Evolutionary conservation across 1,140 invertebrate species (phyloP), one percentile per base, ranked within the genome.

Genomic region (Brachionus asplanchnoidis): DNA sequence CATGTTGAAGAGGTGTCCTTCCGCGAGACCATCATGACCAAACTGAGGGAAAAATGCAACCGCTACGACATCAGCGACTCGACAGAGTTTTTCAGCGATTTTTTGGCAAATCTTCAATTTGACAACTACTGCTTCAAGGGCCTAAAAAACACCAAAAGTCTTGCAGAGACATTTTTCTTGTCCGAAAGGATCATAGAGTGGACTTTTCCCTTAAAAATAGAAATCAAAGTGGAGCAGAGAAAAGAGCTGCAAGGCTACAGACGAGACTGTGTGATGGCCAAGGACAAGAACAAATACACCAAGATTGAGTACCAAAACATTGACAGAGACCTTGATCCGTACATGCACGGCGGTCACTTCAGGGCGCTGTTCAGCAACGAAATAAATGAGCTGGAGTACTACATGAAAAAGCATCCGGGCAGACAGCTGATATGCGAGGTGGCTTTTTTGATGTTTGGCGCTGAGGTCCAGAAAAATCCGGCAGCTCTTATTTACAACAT

Each of bases 371-470:
- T 82, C 32, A 46, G 65, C 53, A 82, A 82, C 23, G 79, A 82
- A 68, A 23, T 8, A n/a, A 60, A 65, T 40, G 79, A 82, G 17
- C 79, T 82, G 8, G 79, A 82, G 11, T 82, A 82, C 44, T 82
- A 82, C 17, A 68, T 82, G 79, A 82, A 82, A 46, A 82, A 82
- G 40, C 79, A 82, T 82, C 79, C 79, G 2, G 79, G 79, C 8
- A 60, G 79, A 68, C 79, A 82, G 53, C 40, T 82, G 0, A 82
- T 82, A 14, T 23, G 32, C 12, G 79, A 82, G 17, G 79, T 82
- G 40, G 79, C 53, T 68, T 82, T 65, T 82, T 68, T 82, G 36
- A 82, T 82, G 79, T 82, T 82, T 46, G 79, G 79, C 6, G 53
- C 26, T 44, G 79, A 82, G 40, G 79, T 82, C 1, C 79, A 82